These are phyloP conservation scores for Pterostichus madidus DNA, from an alignment of 2,888 invertebrate species.

Conservation along the genomic window DNA sequence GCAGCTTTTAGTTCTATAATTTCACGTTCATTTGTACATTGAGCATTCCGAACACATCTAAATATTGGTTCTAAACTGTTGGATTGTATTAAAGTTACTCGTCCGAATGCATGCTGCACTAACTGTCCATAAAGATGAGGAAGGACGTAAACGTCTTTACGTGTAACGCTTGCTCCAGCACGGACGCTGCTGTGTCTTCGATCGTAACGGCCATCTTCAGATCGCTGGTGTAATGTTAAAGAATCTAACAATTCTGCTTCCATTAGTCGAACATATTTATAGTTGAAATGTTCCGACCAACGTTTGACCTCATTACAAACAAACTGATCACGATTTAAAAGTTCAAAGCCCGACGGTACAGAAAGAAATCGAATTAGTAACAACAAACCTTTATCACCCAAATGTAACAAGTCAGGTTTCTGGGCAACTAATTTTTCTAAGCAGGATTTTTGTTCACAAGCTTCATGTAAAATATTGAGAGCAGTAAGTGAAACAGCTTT, in stretches of 20 bases:
- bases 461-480: constrained; percentile 92
- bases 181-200: constrained; percentile 83
- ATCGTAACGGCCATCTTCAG: constrained; percentile 88
- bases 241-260: constrained; percentile 94
- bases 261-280: constrained; percentile 92
- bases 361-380: constrained; percentile 88
- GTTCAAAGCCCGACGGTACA: constrained; percentile 84
- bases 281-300: constrained; percentile 88
- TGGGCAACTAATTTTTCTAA: constrained; percentile 87
- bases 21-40: constrained; percentile 83
- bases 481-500: constrained; percentile 90
- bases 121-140: constrained; percentile 93
- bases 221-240: constrained; percentile 89
- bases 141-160: constrained; percentile 79
- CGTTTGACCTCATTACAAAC: constrained; percentile 87
- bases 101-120: constrained; percentile 83
- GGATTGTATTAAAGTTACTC: constrained; percentile 78
- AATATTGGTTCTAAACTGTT: constrained; percentile 60
- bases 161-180: constrained; percentile 78
- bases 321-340: constrained; percentile 81
- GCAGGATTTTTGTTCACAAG: constrained; percentile 91
- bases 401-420: constrained; percentile 83
- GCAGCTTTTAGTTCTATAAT: constrained; percentile 91
- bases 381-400: constrained; percentile 89
- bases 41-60: constrained; percentile 74